Percentiles rank a stretch among this genome's conserved stretches.
Conservation (phyloP, 2,113 vertebrate genomes). For the Heterotilapia buettikoferi region DNA sequence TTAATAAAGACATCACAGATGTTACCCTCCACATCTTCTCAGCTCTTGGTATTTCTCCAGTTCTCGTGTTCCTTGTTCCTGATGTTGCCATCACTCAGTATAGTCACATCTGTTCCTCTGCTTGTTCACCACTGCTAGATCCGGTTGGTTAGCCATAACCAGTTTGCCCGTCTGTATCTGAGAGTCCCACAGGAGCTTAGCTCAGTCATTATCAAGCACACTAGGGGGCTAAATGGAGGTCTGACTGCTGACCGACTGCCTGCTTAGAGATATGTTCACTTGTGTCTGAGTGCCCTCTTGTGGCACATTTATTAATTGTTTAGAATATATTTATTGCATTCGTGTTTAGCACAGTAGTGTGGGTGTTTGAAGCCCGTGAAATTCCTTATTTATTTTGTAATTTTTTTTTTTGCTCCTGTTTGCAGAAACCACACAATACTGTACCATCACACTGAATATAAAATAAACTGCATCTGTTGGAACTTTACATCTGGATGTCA, state of each 20-base stretch:
- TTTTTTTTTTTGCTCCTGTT: not conserved
- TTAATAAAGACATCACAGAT: not conserved
- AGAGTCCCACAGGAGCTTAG: too few species aligned
- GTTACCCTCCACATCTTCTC: not conserved
- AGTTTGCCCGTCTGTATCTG: not conserved
- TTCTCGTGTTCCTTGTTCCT: not conserved
- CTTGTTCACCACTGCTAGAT: not conserved
- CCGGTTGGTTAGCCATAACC: rapidly evolving
- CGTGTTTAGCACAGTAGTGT: not conserved
- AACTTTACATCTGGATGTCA: not conserved
- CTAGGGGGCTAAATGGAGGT: too few species aligned
- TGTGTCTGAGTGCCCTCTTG: rapidly evolving
- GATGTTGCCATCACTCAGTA: rapidly evolving
- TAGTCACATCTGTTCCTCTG: not conserved
- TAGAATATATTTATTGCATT: not conserved
- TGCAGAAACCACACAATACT: not conserved
- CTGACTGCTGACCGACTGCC: too few species aligned
- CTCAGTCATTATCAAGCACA: too few species aligned
- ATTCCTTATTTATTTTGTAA: not conserved
- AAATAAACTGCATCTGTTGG: not conserved
- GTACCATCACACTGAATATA: not conserved
- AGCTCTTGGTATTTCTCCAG: not conserved
- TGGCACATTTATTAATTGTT: not conserved
- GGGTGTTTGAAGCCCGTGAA: not conserved
- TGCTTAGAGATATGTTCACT: too few species aligned